phyloP scores from a whole-genome alignment of 2,113 vertebrate genomes.

The Rhabdomys dilectus region DNA sequence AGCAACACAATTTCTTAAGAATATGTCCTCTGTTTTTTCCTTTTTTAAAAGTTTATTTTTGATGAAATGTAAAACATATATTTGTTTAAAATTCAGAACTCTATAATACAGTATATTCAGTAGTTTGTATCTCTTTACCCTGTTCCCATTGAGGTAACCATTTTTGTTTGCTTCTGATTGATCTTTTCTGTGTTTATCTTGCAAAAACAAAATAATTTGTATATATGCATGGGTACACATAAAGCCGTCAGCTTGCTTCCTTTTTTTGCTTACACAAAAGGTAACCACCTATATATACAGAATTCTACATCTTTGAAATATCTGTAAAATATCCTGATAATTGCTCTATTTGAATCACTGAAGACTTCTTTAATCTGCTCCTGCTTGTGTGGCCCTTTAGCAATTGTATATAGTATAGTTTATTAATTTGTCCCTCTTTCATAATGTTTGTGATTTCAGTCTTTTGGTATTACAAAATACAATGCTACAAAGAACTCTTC shows the following conservation, averaged over 20 bases:
- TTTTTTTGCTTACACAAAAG: background rate
- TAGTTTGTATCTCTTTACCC: background rate
- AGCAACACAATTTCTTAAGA: background rate
- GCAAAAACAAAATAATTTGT: background rate
- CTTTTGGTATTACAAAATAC: background rate
- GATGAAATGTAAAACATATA: background rate
- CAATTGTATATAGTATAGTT: background rate
- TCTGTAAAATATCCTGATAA: background rate
- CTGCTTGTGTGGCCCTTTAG: background rate
- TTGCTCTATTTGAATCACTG: background rate
- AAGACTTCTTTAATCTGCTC: conserved; percentile 22
- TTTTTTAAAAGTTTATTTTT: conserved; percentile 24
- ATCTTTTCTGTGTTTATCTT: background rate
- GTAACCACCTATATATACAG: background rate
- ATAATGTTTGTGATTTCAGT: background rate
- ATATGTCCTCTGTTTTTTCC: background rate
- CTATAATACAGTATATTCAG: background rate
- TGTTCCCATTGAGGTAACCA: background rate
- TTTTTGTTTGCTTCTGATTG: background rate
- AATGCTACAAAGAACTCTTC: background rate
- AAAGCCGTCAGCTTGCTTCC: background rate
- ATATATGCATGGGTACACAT: too few species aligned
- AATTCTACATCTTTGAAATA: background rate
- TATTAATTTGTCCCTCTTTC: background rate
- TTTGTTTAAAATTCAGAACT: background rate